A percentile compares a stretch with the other conserved stretches of the same genome.
These are phyloP conservation scores for Chaitophorus viminalis DNA, from an alignment of 2,888 invertebrate species.

Conservation along the genomic window DNA sequence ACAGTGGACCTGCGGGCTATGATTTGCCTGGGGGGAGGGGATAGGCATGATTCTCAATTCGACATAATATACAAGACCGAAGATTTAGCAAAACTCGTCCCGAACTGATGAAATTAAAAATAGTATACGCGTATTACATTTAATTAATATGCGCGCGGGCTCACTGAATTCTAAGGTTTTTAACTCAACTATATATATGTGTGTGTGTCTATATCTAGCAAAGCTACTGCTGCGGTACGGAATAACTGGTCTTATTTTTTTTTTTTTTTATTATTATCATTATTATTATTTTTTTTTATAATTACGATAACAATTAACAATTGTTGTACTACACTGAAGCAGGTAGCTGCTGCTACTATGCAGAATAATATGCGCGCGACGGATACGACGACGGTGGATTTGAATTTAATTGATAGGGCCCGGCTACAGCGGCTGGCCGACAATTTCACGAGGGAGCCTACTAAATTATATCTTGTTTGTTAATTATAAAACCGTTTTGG, in stretches of 20 bases:
- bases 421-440: background rate
- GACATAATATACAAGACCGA: too few relatives aligned
- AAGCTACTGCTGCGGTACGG: background rate
- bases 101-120: too few relatives aligned
- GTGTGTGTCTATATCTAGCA: background rate
- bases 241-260: background rate
- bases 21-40: background rate
- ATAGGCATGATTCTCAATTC: background rate
- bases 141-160: background rate
- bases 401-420: conserved; percentile 6
- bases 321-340: background rate
- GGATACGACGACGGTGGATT: background rate
- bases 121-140: background rate
- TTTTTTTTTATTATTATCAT: background rate
- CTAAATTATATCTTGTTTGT: background rate
- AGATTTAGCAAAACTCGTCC: too few relatives aligned
- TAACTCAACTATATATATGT: too few relatives aligned
- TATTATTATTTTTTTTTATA: background rate
- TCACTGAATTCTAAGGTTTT: background rate
- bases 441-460: background rate
- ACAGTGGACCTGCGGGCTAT: background rate
- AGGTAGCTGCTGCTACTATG: background rate
- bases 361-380: background rate
- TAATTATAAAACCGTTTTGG: conserved; percentile 43
- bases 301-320: conserved; percentile 19